Conservation (phyloP, 64 coral and sea anemone genomes). For the Actinia equina region DNA sequence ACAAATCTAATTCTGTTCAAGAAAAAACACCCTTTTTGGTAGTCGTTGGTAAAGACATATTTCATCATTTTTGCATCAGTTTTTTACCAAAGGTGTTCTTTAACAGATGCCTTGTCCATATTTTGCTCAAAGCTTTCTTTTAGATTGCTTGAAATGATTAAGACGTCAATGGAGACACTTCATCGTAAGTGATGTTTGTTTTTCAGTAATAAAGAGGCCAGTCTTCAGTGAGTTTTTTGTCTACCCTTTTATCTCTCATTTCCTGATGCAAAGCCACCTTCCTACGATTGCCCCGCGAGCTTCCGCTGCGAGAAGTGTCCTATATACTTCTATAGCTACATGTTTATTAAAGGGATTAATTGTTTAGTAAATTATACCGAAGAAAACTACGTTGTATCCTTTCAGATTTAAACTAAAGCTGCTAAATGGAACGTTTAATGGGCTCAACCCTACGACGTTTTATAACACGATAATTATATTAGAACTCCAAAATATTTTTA, state of each 20-base stretch:
- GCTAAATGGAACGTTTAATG: neutral
- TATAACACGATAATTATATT: no score
- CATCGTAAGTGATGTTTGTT: neutral
- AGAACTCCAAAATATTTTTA: no score
- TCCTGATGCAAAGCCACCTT: neutral
- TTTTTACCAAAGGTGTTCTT: no score
- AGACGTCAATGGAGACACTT: neutral
- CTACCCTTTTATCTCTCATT: neutral
- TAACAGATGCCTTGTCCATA: neutral
- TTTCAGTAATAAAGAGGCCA: neutral
- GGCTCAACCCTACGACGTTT: neutral
- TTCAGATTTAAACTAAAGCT: neutral
- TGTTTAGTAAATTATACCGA: neutral
- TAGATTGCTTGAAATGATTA: constrained; percentile 7
- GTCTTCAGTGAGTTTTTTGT: neutral
- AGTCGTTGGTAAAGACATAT: neutral
- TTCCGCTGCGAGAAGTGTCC: neutral
- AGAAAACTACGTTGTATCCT: neutral
- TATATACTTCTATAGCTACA: neutral
- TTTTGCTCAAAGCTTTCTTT: neutral
- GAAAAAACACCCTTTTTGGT: neutral
- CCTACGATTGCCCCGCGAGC: neutral
- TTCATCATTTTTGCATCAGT: neutral
- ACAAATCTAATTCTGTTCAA: neutral
- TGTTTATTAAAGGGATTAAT: neutral